Percentiles rank a stretch among this genome's conserved stretches.
Conservation (phyloP, 1,140 invertebrate genomes). For the Euglossa dilemma region DNA sequence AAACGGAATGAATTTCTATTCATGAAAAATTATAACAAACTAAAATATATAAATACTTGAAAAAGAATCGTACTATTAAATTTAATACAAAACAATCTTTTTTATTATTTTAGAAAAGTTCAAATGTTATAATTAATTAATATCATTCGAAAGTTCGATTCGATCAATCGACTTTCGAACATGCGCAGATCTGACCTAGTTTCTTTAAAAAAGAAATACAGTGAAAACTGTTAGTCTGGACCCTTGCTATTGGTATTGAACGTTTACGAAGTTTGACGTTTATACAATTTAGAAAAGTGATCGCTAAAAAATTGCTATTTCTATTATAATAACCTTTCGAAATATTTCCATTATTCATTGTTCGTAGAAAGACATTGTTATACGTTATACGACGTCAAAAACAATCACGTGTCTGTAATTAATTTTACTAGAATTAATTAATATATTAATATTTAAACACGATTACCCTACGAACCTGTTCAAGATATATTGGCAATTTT, state of each 20-base stretch:
- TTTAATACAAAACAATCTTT: too few species aligned
- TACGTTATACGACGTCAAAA: neutral
- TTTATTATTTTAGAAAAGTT: neutral
- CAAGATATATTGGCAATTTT: neutral
- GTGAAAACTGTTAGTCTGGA: neutral
- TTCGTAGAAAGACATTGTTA: neutral
- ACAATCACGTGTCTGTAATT: neutral
- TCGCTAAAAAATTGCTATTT: neutral
- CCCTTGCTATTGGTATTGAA: neutral
- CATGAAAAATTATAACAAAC: too few species aligned
- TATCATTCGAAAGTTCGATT: constrained; percentile 3
- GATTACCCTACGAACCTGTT: neutral
- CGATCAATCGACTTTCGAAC: constrained; percentile 29
- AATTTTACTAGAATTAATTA: neutral
- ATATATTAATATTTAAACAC: neutral
- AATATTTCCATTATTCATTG: neutral
- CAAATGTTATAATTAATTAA: neutral
- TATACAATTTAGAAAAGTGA: neutral
- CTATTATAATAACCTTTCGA: neutral
- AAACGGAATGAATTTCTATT: neutral
- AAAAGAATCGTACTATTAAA: too few species aligned
- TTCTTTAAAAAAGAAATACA: constrained; percentile 26
- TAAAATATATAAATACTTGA: neutral
- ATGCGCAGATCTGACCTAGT: constrained; percentile 3
- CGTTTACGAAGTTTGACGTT: neutral